Base-by-base conservation (phyloP, 2,797 vertebrate species). In the Lates japonicus region DNA sequence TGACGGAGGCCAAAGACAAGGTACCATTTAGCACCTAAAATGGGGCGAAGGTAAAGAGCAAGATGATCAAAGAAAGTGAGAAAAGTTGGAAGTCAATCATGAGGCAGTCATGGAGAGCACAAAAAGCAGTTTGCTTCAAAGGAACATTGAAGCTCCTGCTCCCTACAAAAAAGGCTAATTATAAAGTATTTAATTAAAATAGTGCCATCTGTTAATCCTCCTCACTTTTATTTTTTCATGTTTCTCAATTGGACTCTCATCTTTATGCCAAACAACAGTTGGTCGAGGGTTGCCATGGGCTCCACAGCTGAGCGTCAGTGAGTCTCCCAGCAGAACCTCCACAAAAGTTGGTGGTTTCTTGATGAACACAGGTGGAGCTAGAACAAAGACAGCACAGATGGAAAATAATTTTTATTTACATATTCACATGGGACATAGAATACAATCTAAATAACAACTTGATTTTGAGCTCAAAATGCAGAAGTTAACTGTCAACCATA, bases 211-310 rank as follows among this genome's bases (percentile, higher is more conserved):
- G 68, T 69, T 70, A 63, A 79, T 82, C 17, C 41, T 59, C 33
- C 94, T 92, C 91, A 98, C 97, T 95, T 97, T 96, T 76, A 98
- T 92, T 3, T 95, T 93, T 84, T 94, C 93, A 68, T 95, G 94
- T 29, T 91, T 96, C 80, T 94, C 94, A 9, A 97, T 84, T 2
- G 89, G 92, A 80, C 87, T 91, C 73, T 96, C 95, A 0, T 96
- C 95, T 91, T 97, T 96, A 82, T 96, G 97, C 98, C 98, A 99
- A 81, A 94, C 93, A 68, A 99, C 91, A 2, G 93, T 93, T 3
- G 98, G 98, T 52, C 95, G 96, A 37, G 98, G 98, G 88, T 97
- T 98, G 79, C 98, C 98, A 0, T 90, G 93, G 49, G 98, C 97
- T 7, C 94, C 95, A 74, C 98, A 99, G 82, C 93, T 97, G 63